These are phyloP conservation scores for Harpagifer antarcticus DNA, from an alignment of 2,797 vertebrate genomes.

Conservation along the genomic window DNA sequence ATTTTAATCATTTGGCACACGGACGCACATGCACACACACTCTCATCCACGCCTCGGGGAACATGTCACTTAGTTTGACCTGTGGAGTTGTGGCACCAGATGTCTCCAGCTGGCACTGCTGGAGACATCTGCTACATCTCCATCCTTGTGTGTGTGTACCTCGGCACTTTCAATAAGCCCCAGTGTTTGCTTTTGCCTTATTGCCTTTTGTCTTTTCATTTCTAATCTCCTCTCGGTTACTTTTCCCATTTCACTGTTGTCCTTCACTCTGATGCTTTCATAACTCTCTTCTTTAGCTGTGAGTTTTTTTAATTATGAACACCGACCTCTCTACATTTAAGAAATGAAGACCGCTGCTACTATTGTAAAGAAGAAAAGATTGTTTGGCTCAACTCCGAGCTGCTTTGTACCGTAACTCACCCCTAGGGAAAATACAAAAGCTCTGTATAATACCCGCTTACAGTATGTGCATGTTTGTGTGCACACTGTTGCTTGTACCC, in stretches of 20 bases:
- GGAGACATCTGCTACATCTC: conserved; percentile 83
- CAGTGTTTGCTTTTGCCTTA: conserved; percentile 74
- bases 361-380: conserved; percentile 64
- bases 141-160: conserved; percentile 24
- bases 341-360: conserved; percentile 41
- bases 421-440: conserved; percentile 33
- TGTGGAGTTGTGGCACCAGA: conserved; percentile 85
- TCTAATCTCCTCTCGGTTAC: conserved; percentile 54
- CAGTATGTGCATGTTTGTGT: conserved; percentile 24
- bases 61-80: conserved; percentile 83
- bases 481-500: conserved; percentile 16
- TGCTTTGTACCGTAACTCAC: conserved; percentile 51
- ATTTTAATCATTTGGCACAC: conserved; percentile 62
- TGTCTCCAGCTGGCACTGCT: conserved; percentile 84
- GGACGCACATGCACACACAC: conserved; percentile 39
- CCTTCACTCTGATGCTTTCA: conserved; percentile 37
- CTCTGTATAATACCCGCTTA: conserved; percentile 45
- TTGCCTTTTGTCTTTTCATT: conserved; percentile 80
- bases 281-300: conserved; percentile 38
- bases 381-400: conserved; percentile 61
- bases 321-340: conserved; percentile 36
- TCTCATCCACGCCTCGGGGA: conserved; percentile 70
- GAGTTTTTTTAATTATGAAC: conserved; percentile 62
- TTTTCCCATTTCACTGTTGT: conserved; percentile 42
- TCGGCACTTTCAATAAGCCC: conserved; percentile 64